Conservation (phyloP, 2,888 invertebrate species). For the Tridacna gigas region DNA sequence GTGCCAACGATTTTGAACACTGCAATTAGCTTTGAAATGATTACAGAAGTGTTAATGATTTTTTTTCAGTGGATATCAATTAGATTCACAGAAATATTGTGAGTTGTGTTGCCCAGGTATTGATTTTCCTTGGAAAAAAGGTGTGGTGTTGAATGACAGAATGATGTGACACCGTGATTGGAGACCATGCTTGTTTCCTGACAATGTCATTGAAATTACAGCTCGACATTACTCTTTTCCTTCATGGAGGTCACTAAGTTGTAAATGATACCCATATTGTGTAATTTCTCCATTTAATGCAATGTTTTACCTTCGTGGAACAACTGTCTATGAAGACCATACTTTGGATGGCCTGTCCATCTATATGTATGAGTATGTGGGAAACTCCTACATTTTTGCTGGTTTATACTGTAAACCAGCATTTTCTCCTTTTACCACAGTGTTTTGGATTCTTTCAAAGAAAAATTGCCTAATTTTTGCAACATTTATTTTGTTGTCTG, state of each 20-base stretch:
- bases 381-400: too few relatives aligned
- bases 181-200: neutral
- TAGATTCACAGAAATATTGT: neutral
- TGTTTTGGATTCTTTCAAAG: too few relatives aligned
- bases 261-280: neutral
- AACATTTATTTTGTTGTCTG: too few relatives aligned
- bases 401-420: too few relatives aligned
- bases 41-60: neutral
- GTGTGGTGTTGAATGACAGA: conserved; percentile 1
- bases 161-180: neutral
- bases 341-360: too few relatives aligned
- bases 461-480: too few relatives aligned
- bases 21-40: conserved; percentile 15
- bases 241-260: too few relatives aligned
- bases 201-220: neutral
- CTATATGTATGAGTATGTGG: too few relatives aligned
- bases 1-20: conserved; percentile 9
- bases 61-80: neutral
- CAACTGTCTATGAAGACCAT: neutral
- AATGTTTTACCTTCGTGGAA: neutral
- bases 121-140: neutral
- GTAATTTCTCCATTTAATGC: neutral
- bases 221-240: too few relatives aligned
- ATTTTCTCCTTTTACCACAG: too few relatives aligned
- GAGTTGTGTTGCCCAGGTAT: neutral